phyloP scores from a whole-genome alignment of 2,888 invertebrate genomes.

The Ophraella communa region DNA sequence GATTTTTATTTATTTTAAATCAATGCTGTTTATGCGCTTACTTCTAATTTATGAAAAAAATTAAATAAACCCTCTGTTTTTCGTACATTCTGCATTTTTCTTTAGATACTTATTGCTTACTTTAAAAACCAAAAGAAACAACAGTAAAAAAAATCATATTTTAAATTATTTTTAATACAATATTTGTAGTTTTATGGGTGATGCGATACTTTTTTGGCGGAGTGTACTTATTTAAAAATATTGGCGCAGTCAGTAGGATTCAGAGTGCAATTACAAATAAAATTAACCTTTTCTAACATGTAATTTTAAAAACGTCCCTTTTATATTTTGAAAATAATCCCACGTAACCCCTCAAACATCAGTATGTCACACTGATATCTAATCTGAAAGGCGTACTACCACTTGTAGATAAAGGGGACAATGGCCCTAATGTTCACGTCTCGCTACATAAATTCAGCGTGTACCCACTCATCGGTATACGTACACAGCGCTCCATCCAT shows the following conservation, averaged over 20 bases:
- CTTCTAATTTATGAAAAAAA: too few relatives aligned
- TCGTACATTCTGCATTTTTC: too few relatives aligned
- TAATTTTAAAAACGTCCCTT: not conserved
- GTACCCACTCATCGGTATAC: conserved; percentile 15
- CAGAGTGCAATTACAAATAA: not conserved
- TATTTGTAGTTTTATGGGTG: too few relatives aligned
- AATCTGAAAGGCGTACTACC: conserved; percentile 13
- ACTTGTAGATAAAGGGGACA: conserved; percentile 9
- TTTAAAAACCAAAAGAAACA: too few relatives aligned
- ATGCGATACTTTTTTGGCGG: too few relatives aligned
- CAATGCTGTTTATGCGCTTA: too few relatives aligned
- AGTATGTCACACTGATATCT: not conserved
- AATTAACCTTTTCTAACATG: not conserved
- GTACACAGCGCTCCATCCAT: not conserved
- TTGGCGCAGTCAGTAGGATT: not conserved
- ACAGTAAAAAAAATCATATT: too few relatives aligned
- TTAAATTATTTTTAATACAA: too few relatives aligned
- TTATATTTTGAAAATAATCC: not conserved
- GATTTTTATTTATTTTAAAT: too few relatives aligned
- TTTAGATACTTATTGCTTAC: too few relatives aligned
- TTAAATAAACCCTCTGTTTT: too few relatives aligned
- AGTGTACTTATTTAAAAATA: not conserved
- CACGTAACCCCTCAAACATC: not conserved
- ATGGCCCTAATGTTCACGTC: not conserved
- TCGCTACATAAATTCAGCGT: conserved; percentile 2